phyloP scores from a whole-genome alignment of 1,140 invertebrate species.

The Eumeta japonica region DNA sequence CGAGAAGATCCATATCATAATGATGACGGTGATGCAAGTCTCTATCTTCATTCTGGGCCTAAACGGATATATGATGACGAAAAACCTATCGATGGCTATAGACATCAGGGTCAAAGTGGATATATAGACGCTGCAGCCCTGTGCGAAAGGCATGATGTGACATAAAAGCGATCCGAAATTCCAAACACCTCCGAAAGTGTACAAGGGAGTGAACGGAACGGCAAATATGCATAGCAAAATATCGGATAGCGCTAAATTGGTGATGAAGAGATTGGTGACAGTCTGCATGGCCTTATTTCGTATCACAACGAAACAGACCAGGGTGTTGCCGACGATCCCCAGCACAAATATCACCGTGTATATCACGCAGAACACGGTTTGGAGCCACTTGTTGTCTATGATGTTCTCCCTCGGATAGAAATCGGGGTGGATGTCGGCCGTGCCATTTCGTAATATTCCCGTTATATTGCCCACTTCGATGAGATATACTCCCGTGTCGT shows the following conservation, averaged over 20 bases:
- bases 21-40: constrained; percentile 82
- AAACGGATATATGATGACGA: constrained; percentile 97
- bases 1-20: constrained; percentile 89
- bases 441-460: constrained; percentile 24
- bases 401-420: constrained; percentile 55
- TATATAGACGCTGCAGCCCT: constrained; percentile 94
- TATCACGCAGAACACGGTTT: constrained; percentile 81
- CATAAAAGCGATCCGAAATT: constrained; percentile 87
- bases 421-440: constrained; percentile 13
- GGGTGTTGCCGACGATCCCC: constrained; percentile 87
- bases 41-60: constrained; percentile 85
- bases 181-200: constrained; percentile 89
- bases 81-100: constrained; percentile 95
- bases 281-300: constrained; percentile 96
- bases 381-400: constrained; percentile 70
- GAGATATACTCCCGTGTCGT: constrained; percentile 27
- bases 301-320: constrained; percentile 92
- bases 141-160: constrained; percentile 88
- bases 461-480: constrained; percentile 20
- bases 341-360: constrained; percentile 87
- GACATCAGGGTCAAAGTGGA: constrained; percentile 95
- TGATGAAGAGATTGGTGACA: constrained; percentile 97
- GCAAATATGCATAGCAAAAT: constrained; percentile 90
- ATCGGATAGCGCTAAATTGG: constrained; percentile 93
- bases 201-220: constrained; percentile 92